A percentile compares a stretch with the other conserved stretches of the same genome.
phyloP scores from a whole-genome alignment of 2,113 vertebrate species.

The Rhadina sibilatrix region DNA sequence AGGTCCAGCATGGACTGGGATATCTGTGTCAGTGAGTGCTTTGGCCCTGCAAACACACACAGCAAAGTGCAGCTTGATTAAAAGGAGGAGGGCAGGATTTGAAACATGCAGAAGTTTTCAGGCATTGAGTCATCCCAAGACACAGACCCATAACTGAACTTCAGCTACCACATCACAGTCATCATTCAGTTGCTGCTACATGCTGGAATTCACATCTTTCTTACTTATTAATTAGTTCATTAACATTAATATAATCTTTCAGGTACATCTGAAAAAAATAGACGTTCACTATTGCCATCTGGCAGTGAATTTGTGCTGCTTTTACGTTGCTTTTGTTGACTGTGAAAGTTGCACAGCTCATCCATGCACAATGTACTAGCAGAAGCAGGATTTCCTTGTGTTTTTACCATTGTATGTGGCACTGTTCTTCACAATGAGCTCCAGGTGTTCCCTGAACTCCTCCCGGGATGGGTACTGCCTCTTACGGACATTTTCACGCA shows the following conservation, averaged over 20 bases:
- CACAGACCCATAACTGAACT: background rate
- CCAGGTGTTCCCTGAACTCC: constrained; percentile 94
- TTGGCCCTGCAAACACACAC: constrained; percentile 81
- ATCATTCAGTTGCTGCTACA: background rate
- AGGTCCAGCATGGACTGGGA: constrained; percentile 95
- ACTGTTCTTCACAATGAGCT: constrained; percentile 95
- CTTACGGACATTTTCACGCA: constrained; percentile 95
- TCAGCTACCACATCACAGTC: background rate
- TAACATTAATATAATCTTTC: background rate
- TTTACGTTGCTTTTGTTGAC: background rate
- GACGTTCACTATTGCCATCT: background rate
- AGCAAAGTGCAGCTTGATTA: background rate
- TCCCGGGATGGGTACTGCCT: constrained; percentile 92
- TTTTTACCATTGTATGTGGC: constrained; percentile 89
- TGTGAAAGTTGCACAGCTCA: background rate
- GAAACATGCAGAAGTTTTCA: background rate
- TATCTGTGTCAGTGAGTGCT: constrained; percentile 96
- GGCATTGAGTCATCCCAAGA: background rate
- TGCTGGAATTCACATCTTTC: background rate
- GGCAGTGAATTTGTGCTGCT: background rate
- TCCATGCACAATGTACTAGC: background rate
- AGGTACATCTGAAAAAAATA: background rate
- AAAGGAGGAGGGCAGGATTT: background rate
- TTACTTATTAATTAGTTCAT: background rate
- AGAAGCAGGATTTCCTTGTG: background rate